These are phyloP conservation scores for Phania funesta DNA, from an alignment of 2,888 invertebrate species.

Conservation along the genomic window DNA sequence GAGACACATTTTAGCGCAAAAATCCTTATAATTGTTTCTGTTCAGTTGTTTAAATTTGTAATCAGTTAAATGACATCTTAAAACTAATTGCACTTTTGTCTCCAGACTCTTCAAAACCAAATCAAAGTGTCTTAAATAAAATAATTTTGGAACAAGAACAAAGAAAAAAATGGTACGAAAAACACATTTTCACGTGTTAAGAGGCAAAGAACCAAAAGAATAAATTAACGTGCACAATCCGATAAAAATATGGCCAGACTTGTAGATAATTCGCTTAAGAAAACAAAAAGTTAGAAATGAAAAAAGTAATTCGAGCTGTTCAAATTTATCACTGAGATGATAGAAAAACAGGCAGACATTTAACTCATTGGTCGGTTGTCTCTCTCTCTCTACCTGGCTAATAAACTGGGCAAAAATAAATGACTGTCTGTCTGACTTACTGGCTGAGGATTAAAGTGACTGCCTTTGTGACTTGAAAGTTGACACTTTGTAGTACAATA, in stretches of 20 bases:
- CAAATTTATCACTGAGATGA: constrained; percentile 57
- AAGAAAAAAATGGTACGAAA: constrained; percentile 31
- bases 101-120: constrained; percentile 9
- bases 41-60: constrained; percentile 2
- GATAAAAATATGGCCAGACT: neutral
- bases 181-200: constrained; percentile 30
- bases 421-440: neutral
- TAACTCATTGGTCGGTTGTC: neutral
- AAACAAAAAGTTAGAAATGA: neutral
- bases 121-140: neutral
- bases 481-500: constrained; percentile 41
- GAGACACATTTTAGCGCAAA: no score
- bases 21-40: no score
- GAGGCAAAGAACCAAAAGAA: neutral
- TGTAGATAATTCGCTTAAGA: constrained; percentile 11
- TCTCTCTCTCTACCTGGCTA: constrained; percentile 14
- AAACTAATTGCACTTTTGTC: constrained; percentile 44
- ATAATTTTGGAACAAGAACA: neutral
- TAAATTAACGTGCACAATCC: neutral
- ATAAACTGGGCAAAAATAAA: neutral
- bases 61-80: constrained; percentile 55
- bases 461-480: constrained; percentile 5
- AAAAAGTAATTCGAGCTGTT: constrained; percentile 63
- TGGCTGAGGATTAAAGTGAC: neutral
- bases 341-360: constrained; percentile 12